Evolutionary conservation across 2,113 vertebrate species (phyloP).

Genomic region (Paradisaea rubra): DNA sequence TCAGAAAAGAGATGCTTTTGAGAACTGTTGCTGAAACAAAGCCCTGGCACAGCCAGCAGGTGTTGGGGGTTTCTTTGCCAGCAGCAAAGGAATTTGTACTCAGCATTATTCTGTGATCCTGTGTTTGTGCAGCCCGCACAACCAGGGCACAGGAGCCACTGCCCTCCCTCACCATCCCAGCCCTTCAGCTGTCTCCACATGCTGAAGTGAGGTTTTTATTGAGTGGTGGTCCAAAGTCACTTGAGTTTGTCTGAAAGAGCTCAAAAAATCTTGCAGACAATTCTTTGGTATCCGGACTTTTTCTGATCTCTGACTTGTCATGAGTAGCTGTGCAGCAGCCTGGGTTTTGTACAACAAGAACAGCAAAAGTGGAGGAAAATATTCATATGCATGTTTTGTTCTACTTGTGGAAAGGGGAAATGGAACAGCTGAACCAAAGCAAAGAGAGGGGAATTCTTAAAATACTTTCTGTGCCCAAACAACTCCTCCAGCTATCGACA

Average conservation of each 20-base stretch:
- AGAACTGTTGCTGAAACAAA: conserved; percentile 24
- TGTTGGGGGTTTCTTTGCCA: neutral
- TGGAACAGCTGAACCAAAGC: neutral
- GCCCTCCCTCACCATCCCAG: neutral
- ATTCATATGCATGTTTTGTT: neutral
- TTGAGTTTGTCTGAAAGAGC: neutral
- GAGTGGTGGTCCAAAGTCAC: neutral
- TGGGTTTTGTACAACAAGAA: neutral
- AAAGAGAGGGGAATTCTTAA: neutral
- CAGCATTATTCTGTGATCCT: neutral
- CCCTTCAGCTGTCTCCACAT: neutral
- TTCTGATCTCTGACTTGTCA: neutral
- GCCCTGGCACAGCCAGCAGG: neutral
- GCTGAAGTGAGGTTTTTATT: neutral
- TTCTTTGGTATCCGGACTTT: neutral
- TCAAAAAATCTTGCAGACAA: neutral
- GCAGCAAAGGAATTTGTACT: neutral
- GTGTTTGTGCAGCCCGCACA: neutral
- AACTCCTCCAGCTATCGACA: neutral
- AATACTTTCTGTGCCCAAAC: neutral
- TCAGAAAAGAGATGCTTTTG: neutral
- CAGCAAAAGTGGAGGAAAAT: neutral
- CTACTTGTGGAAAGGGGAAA: neutral
- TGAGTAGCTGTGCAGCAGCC: neutral
- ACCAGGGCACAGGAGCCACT: neutral